Evolutionary conservation across 2,888 invertebrate species (phyloP), one percentile per base, ranked within the genome.

Genomic region (Dolomedes plantarius): DNA sequence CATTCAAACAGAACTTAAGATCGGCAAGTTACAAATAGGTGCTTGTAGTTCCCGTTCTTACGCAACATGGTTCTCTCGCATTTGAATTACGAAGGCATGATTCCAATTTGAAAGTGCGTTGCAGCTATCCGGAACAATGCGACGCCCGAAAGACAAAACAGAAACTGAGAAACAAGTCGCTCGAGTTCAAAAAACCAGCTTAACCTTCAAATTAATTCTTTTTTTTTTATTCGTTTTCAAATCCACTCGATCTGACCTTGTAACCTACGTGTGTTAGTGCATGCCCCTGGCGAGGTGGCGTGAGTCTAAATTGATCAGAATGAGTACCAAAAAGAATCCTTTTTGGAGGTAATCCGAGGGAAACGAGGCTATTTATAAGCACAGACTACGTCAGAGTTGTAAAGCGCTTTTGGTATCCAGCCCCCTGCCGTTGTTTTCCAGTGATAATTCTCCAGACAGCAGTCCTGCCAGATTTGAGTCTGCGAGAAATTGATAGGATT

Each of bases 131-230:
- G 7, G 46, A 16, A 16, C 13, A 16, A 46, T 16, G 46, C 46
- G 16, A 46, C 36, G 5, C 36, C 5, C 6, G 5, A n/a, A n/a
- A 36, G 5, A 36, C 46, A 46, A 46, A 46, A 23, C 23, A 23
- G 56, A 56, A 19, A 56, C 56, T 23, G 23, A 56, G 16, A 56
- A 56, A 56, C 56, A 23, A 11, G 56, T 56, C 3, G 23, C 56
- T 23, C 23, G 56, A 56, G 56, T 56, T 56, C 56, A 56, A 56
- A 56, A 56, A 56, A 56, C 56, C 23, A 23, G 56, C 16, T 11
- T 11, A 56, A 56, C 56, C 56, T 56, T 56, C 56, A 23, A 56
- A 16, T 23, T 23, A 56, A 56, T 19, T 2, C 23, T 23, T 23
- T 56, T 23, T 23, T 56, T 1, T 23, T 23, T 16, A 56, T 46